Base-by-base conservation (phyloP, 2,888 invertebrate genomes). In the Plebejus argus region DNA sequence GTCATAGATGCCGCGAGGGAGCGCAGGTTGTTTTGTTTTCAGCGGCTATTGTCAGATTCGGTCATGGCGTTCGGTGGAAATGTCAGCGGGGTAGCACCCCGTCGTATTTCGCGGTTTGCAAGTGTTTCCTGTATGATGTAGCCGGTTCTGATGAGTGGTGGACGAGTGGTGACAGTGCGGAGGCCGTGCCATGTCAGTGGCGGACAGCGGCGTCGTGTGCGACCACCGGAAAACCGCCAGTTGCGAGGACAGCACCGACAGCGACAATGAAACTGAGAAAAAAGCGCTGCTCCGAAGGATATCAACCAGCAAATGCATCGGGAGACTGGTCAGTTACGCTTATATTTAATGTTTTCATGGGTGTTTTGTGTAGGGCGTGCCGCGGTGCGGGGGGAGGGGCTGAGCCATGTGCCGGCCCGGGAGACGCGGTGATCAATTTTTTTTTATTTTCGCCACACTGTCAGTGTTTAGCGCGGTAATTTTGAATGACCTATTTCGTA, bases 221-320 rank as follows among this genome's bases (percentile, higher is more conserved):
- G 85, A 89, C 82, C 88, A 87, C 79, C 91, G 87, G 84, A 91
- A 90, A 88, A 77, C 86, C 77, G 86, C 87, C 78, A 89, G 86
- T 83, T 88, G 87, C 81, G 94, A 93, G 83, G 94, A 94, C 85
- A 94, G 94, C 86, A 94, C 97, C 53, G 97, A 97, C 88, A 97
- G 97, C 91, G 98, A 98, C 89, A 96, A 96, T 90, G 97, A 97
- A 89, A 96, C 96, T 78, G 97, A 97, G 88, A 97, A 96, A 85
- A 97, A 96, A 82, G 95, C 96, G 83, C 96, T 97, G 89, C 96
- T 97, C 86, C 95, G 97, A 86, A 96, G 97, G 86, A 95, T 97
- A 88, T 97, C 97, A 80, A 97, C 97, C 80, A 97, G 97, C 92
- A 96, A 96, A 90, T 97, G 97, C 90, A 96, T 97, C 88, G 97